Evolutionary conservation across 2,888 invertebrate species (phyloP).

Genomic region (Drosophila anomelani): DNA sequence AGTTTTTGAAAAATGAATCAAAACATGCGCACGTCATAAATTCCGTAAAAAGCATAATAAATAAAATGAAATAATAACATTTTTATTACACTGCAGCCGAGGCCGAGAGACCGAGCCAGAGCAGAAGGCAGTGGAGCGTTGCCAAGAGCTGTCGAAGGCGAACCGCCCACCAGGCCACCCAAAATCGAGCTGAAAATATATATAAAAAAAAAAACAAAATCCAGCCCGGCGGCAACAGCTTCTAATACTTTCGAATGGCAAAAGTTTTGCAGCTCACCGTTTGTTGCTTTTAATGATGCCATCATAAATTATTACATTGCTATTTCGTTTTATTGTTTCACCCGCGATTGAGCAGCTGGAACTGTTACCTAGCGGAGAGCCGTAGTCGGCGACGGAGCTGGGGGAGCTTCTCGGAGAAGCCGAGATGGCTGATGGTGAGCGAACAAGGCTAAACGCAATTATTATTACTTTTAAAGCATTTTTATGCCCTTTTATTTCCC

Average conservation of each 20-base stretch:
- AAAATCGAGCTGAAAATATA: not conserved
- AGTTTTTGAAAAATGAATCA: conserved; percentile 73
- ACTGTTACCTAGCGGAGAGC: conserved; percentile 25
- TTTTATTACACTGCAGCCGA: conserved; percentile 74
- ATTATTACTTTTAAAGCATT: conserved; percentile 80
- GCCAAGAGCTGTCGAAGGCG: conserved; percentile 35
- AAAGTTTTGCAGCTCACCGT: conserved; percentile 56
- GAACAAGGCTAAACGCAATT: conserved; percentile 75
- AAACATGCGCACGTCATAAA: conserved; percentile 80
- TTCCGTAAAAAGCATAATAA: conserved; percentile 79
- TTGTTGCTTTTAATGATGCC: conserved; percentile 73
- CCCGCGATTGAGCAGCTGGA: conserved; percentile 78
- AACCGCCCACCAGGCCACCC: conserved; percentile 5
- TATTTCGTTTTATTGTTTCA: conserved; percentile 83
- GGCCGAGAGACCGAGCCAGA: not conserved
- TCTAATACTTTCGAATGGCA: conserved; percentile 70
- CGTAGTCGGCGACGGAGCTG: not conserved
- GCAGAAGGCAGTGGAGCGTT: conserved; percentile 10
- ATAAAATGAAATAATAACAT: conserved; percentile 82
- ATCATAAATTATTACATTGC: conserved; percentile 83
- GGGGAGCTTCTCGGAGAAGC: not conserved
- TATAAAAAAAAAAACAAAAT: not conserved
- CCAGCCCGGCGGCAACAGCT: conserved; percentile 42
- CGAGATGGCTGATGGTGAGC: conserved; percentile 20
- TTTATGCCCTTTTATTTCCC: conserved; percentile 74